phyloP scores from a whole-genome alignment of 92 coral and sea anemone species.

The Siderastrea siderea region DNA sequence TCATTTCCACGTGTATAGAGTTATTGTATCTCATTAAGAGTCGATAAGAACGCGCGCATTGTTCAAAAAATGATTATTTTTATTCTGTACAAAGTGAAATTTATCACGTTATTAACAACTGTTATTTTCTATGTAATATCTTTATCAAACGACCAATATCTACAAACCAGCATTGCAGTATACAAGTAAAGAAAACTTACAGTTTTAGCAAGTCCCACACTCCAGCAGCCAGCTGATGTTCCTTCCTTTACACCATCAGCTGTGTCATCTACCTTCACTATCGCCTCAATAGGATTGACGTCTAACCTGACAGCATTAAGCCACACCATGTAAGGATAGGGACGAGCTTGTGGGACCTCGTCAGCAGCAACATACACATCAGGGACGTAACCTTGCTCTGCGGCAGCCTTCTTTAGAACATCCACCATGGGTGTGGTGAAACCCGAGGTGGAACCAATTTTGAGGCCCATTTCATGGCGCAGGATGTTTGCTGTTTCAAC shows the following conservation, averaged over 20 bases:
- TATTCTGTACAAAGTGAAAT: too few species aligned
- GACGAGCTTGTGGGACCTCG: slow-evolving; percentile 99
- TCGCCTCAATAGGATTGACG: slow-evolving; percentile 93
- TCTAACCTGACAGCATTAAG: slow-evolving; percentile 90
- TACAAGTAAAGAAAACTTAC: slow-evolving; percentile 68
- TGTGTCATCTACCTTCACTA: slow-evolving; percentile 98
- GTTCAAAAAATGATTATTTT: too few species aligned
- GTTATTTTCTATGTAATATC: too few species aligned
- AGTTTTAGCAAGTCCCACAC: slow-evolving; percentile 98
- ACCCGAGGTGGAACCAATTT: slow-evolving; percentile 98
- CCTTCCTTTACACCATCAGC: slow-evolving; percentile 98
- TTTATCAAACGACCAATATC: too few species aligned
- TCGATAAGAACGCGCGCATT: too few species aligned
- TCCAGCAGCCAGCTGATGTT: slow-evolving; percentile 99
- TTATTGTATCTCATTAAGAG: too few species aligned
- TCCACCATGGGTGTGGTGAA: slow-evolving; percentile 95
- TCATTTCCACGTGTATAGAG: too few species aligned
- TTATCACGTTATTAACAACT: too few species aligned
- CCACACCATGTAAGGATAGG: slow-evolving; percentile 99
- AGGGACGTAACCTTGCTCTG: slow-evolving; percentile 90
- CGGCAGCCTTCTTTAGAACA: slow-evolving; percentile 82
- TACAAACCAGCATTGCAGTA: too few species aligned
- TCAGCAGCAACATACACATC: slow-evolving; percentile 99
- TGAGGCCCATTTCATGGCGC: slow-evolving; percentile 78
- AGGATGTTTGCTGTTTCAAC: slow-evolving; percentile 86